Evolutionary conservation across 2,113 vertebrate genomes (phyloP).

Genomic region (Chionis minor): DNA sequence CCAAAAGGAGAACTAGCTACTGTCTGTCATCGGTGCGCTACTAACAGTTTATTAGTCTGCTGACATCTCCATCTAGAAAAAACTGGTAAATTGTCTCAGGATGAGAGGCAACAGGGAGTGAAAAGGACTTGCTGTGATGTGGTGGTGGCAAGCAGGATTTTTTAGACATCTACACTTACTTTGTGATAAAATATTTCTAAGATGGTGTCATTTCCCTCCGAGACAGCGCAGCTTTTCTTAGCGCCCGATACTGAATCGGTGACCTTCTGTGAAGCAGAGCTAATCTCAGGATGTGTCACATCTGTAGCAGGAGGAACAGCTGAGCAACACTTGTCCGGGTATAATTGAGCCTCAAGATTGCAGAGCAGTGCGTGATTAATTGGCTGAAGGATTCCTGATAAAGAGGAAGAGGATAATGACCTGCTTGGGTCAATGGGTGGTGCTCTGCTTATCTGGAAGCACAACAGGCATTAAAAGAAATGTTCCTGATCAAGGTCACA

Average conservation of each 20-base stretch:
- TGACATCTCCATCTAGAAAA: conserved; percentile 66
- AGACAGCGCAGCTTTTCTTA: conserved; percentile 69
- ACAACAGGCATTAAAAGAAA: conserved; percentile 53
- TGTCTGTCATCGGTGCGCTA: conserved; percentile 55
- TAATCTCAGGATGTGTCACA: conserved; percentile 64
- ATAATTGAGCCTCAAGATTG: conserved; percentile 63
- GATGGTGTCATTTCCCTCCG: conserved; percentile 69
- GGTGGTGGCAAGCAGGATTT: conserved; percentile 58
- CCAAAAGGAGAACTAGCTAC: conserved; percentile 45
- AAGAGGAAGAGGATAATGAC: conserved; percentile 30
- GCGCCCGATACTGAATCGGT: conserved; percentile 28
- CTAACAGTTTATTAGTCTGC: conserved; percentile 60
- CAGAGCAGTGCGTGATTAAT: conserved; percentile 56
- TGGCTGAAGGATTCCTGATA: conserved; percentile 59
- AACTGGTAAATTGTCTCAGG: conserved; percentile 50
- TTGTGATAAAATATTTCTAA: conserved; percentile 72
- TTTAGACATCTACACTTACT: conserved; percentile 66
- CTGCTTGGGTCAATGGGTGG: conserved; percentile 26
- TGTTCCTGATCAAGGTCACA: conserved; percentile 67
- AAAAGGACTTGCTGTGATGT: conserved; percentile 51
- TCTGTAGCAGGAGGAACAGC: conserved; percentile 67
- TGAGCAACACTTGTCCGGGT: conserved; percentile 60
- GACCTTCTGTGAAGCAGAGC: conserved; percentile 36
- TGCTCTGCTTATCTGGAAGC: conserved; percentile 38
- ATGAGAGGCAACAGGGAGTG: conserved; percentile 40